Conservation (phyloP, 2,888 invertebrate genomes). For the Eilema caniola region DNA sequence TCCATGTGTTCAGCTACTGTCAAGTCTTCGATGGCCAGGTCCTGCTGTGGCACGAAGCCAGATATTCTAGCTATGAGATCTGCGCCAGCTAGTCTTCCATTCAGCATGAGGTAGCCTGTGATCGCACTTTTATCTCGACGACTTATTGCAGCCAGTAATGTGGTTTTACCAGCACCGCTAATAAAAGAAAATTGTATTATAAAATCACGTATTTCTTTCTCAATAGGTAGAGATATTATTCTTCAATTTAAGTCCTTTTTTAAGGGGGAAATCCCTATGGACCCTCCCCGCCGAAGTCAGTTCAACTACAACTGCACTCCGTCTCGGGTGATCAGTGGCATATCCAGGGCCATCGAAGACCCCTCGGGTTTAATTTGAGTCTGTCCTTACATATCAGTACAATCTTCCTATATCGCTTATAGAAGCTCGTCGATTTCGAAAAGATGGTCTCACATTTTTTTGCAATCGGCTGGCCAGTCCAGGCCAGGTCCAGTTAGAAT, state of each 20-base stretch:
- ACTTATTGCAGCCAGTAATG: conserved; percentile 91
- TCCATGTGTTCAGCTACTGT: conserved; percentile 94
- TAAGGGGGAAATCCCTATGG: too few species aligned
- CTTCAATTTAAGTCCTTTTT: too few species aligned
- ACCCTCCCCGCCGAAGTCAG: too few species aligned
- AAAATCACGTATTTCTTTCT: background rate
- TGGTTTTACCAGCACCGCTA: conserved; percentile 93
- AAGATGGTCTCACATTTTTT: background rate
- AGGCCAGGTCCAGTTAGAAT: too few species aligned
- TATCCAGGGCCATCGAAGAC: too few species aligned
- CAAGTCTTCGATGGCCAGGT: conserved; percentile 92
- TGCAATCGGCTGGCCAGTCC: too few species aligned
- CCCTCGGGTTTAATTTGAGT: too few species aligned
- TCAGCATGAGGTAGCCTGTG: conserved; percentile 90
- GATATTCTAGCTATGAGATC: conserved; percentile 91
- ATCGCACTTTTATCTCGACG: conserved; percentile 90
- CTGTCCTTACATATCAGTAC: too few species aligned
- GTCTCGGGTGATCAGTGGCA: too few species aligned
- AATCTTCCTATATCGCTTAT: background rate
- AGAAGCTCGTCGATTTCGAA: background rate
- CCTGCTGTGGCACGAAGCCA: conserved; percentile 95
- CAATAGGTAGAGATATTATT: too few species aligned
- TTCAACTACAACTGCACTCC: too few species aligned
- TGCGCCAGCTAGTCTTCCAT: conserved; percentile 88
- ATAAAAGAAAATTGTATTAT: background rate